A percentile compares a stretch with the other conserved stretches of the same genome.
Conservation (phyloP, 2,888 invertebrate genomes). For the Coleophora deauratella region DNA sequence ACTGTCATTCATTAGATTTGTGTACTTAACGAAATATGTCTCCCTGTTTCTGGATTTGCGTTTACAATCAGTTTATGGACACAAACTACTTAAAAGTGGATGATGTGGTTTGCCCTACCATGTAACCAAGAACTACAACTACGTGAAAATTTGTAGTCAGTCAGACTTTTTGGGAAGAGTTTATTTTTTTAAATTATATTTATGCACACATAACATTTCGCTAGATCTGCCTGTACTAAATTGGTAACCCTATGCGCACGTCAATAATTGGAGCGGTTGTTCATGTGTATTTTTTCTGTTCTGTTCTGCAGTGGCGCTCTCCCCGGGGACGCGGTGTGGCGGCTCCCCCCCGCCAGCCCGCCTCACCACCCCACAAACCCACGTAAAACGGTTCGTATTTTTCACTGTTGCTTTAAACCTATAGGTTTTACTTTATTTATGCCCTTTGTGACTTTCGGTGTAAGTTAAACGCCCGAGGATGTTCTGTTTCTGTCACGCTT, state of each 20-base stretch:
- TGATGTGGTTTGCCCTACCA: too few species aligned
- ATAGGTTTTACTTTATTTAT: constrained; percentile 72
- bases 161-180: too few species aligned
- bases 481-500: constrained; percentile 40
- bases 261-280: constrained; percentile 71
- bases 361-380: constrained; percentile 32
- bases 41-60: too few species aligned
- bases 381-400: constrained; percentile 72
- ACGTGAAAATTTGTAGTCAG: too few species aligned
- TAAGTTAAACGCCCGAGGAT: constrained; percentile 61
- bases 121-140: too few species aligned
- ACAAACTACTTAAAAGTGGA: too few species aligned
- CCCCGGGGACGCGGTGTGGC: constrained; percentile 59
- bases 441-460: constrained; percentile 62
- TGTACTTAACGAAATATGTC: too few species aligned
- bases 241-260: constrained; percentile 48
- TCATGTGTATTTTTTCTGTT: constrained; percentile 62
- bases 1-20: too few species aligned
- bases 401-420: constrained; percentile 73
- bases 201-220: too few species aligned
- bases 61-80: too few species aligned
- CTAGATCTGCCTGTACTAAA: too few species aligned
- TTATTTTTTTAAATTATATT: too few species aligned
- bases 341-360: constrained; percentile 34
- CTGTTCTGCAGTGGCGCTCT: constrained; percentile 60